Evolutionary conservation across 2,888 invertebrate species (phyloP), one percentile per base, ranked within the genome.

Genomic region (Arge pagana): DNA sequence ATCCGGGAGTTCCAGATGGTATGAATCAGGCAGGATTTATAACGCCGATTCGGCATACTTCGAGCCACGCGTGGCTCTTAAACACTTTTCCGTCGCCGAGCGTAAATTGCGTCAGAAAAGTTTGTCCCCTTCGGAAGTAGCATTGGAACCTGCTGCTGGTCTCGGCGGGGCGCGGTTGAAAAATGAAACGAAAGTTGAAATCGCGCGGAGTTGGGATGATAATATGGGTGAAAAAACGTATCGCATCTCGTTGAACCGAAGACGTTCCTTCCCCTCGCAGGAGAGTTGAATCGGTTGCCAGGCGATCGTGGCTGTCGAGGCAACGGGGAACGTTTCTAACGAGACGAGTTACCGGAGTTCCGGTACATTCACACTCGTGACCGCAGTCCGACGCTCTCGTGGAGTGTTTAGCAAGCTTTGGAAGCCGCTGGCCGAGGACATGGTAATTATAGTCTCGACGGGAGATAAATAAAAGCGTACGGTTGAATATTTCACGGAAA

Each of bases 401-500:
- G n/a, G n/a, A n/a, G n/a, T n/a, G n/a, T n/a, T n/a, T n/a, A n/a
- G n/a, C n/a, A n/a, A n/a, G n/a, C n/a, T n/a, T n/a, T n/a, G n/a
- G n/a, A n/a, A n/a, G n/a, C n/a, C n/a, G n/a, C n/a, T n/a, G 26
- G 24, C 3, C 26, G 15, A 13, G 16, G 16, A 40, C 24, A 13
- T 40, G 16, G 40, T 26, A 40, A 40, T 40, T 40, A 40, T 40
- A 10, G 40, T 40, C 40, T 10, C 10, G 26, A 26, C n/a, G 16
- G 21, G 40, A 40, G 40, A 40, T 42, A 42, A 42, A 30, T 42
- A 30, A n/a, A 13, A 53, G 18, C 33, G 39, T 31, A 21, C 50
- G 52, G 40, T 52, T 57, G 52, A 63, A 63, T 63, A 62, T 63
- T 62, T 61, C 37, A 55, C 24, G 42, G 7, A n/a, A n/a, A 10